Base-by-base conservation (phyloP, 2,113 vertebrate species). In the Kryptolebias marmoratus region DNA sequence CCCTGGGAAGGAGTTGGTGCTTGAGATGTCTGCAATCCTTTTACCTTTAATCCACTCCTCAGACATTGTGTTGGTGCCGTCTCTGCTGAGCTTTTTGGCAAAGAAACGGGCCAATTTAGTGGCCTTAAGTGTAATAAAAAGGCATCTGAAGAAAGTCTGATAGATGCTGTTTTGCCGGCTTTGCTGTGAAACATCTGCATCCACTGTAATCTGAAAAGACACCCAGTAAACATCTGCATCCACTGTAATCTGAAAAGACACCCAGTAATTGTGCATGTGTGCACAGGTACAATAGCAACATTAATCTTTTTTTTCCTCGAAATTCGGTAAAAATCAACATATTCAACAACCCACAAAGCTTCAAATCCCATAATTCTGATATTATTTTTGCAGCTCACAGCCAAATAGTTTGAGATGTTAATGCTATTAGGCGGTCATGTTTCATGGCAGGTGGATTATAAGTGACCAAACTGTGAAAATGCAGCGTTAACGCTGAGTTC, bases 31-130 rank as follows among this genome's bases (percentile, higher is more conserved):
- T 79, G 77, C 75, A 45, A 15, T 73, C 71, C 71, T 79, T 58
- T 59, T 63, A 42, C 57, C 58, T 68, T 79, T 87, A 87, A 89
- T 88, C 83, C 68, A 63, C 69, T 81, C 47, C 62, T 71, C 54
- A 87, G 79, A 71, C 61, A 1, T 60, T 11, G 36, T 81, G 57
- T 52, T 18, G 54, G 53, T 6, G 54, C 36, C 68, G 48, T 47
- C 68, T 70, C 50, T 56, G 60, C 64, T 39, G 54, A 60, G 71
- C 64, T 59, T 81, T 74, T 73, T 75, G 80, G 76, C 79, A 28
- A 53, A 74, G 64, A 81, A 72, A 64, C 64, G 48, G 30, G 77
- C 70, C 78, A 71, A 69, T 84, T 87, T 70, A 71, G 45, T 28
- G 44, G 79, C 64, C 50, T 72, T 65, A 55, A 58, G 39, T 83